Evolutionary conservation across 1,140 invertebrate genomes (phyloP).

Genomic region (Drosophila nigrodunni): DNA sequence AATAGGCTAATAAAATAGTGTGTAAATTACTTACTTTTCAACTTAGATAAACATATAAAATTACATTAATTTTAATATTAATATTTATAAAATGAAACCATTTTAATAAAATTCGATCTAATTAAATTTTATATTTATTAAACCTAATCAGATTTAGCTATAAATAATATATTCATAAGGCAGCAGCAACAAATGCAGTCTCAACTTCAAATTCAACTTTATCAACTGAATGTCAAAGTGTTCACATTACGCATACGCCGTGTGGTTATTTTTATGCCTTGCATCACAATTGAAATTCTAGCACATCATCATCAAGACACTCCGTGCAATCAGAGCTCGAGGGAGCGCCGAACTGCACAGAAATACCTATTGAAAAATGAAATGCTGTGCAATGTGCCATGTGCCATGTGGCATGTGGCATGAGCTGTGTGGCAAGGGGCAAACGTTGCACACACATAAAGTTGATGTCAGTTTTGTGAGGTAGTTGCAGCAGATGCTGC

Average conservation of each 20-base stretch:
- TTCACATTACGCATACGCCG: conserved; percentile 19
- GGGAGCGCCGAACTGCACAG: conserved; percentile 38
- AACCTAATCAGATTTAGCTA: not conserved
- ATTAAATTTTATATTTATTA: not conserved
- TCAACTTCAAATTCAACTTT: not conserved
- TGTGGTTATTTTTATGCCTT: conserved; percentile 20
- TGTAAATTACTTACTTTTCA: too few relatives aligned
- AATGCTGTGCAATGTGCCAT: conserved; percentile 29
- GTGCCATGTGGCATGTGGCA: not conserved
- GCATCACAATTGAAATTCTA: conserved; percentile 47
- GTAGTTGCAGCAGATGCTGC: conserved; percentile 9
- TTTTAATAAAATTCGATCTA: not conserved
- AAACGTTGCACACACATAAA: conserved; percentile 6
- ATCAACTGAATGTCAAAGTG: conserved; percentile 6
- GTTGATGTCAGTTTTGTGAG: conserved; percentile 10
- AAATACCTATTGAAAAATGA: conserved; percentile 57
- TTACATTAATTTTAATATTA: not conserved
- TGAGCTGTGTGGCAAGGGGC: not conserved
- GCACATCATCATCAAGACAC: conserved; percentile 51
- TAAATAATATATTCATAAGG: not conserved
- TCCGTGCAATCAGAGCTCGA: conserved; percentile 5
- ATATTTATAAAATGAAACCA: too few relatives aligned
- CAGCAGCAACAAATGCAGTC: not conserved
- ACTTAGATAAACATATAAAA: not conserved
- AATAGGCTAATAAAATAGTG: too few relatives aligned